Base-by-base conservation (phyloP, 2,888 invertebrate genomes). In the Hirudinaria manillensis region DNA sequence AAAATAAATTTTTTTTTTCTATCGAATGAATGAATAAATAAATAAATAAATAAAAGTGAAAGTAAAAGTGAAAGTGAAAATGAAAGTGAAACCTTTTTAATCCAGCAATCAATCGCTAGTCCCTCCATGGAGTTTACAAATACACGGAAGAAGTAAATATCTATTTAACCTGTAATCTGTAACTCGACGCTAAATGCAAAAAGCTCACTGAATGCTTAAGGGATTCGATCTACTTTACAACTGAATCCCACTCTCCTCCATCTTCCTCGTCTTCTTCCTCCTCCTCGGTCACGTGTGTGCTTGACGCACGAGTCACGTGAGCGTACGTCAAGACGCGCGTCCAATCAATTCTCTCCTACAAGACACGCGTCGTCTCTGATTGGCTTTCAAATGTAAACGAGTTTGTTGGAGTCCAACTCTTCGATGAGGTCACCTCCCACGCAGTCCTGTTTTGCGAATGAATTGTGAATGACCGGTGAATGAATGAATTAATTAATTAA, bases 201-300 rank as follows among this genome's bases (percentile, higher is more conserved):
- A 61, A 61, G 61, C 61, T 61, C 61, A 61, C 61, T 61, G 24
- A 7, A 19, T 27, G 4, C 29, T 7, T 61, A 61, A 61, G 61
- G 61, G 29, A 61, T 29, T 19, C 61, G 45, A 45, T 45, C 61
- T 61, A 61, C 61, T 61, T 61, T 61, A 61, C 61, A 61, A 61
- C 24, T 38, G 10, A 16, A 45, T 45, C 13, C 45, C 45, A 10
- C 16, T 16, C 45, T 1, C 45, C 16, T 45, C 16, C 13, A 16
- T 4, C 10, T 16, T 45, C 38, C 38, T 38, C 38, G 38, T 45
- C 45, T 45, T 45, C 10, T 3, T 45, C 45, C 10, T 61, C 61
- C 2, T 29, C 61, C 21, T 24, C 24, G 19, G 29, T 27, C 61
- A 61, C 61, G 61, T 61, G 61, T 19, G 2, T 29, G 61, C n/a